These are phyloP conservation scores for Indicator maculatus DNA, from an alignment of 2,113 vertebrate species.

Conservation along the genomic window DNA sequence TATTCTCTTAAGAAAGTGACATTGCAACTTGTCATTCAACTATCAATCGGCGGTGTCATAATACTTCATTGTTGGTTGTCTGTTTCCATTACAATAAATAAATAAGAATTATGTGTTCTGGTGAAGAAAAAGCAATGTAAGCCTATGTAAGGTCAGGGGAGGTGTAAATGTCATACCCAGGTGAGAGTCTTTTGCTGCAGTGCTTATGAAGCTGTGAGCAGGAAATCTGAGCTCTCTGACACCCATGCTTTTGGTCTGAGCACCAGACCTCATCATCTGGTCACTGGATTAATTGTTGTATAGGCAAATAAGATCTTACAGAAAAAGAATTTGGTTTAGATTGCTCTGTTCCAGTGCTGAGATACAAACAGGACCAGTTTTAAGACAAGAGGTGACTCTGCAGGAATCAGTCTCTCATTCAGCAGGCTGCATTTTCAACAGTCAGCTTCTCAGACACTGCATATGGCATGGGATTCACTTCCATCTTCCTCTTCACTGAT, in stretches of 20 bases:
- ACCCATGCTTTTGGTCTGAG: not conserved
- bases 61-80: conserved; percentile 25
- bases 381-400: not conserved
- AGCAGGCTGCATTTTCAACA: not conserved
- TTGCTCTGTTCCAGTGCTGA: not conserved
- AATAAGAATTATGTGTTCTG: conserved; percentile 49
- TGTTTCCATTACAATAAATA: conserved; percentile 53
- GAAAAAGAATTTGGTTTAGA: not conserved
- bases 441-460: not conserved
- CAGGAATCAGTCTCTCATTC: not conserved
- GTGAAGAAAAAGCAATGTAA: not conserved
- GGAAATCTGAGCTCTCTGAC: not conserved
- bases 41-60: conserved; percentile 49
- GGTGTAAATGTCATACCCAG: not conserved
- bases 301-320: not conserved
- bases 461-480: not conserved
- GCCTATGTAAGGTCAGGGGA: not conserved
- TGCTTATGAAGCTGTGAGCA: not conserved
- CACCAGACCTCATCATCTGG: not conserved
- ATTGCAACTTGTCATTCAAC: conserved; percentile 41
- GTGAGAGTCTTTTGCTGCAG: not conserved
- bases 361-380: not conserved
- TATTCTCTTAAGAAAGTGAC: conserved; percentile 33
- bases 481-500: not conserved
- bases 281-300: not conserved